phyloP scores from a whole-genome alignment of 2,888 invertebrate genomes.

The Corythucha ciliata region DNA sequence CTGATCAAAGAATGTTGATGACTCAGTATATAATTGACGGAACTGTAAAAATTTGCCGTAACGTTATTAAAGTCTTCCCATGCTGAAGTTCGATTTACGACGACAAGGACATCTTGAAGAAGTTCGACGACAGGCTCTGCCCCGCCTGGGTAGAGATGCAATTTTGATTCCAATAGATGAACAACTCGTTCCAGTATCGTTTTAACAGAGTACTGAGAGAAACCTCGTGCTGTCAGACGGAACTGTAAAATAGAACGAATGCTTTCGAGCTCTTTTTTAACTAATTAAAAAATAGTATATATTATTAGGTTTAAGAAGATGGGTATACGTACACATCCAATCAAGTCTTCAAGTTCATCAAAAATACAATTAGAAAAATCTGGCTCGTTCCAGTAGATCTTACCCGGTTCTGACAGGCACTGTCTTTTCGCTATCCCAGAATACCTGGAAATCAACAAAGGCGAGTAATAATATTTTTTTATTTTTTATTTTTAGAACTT shows the following conservation, averaged over 20 bases:
- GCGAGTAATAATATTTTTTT: too few species aligned
- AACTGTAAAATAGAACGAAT: slow-evolving; percentile 42
- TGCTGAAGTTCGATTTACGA: slow-evolving; percentile 44
- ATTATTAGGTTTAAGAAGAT: not conserved
- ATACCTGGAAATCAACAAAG: slow-evolving; percentile 31
- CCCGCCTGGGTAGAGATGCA: slow-evolving; percentile 52
- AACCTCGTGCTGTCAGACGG: slow-evolving; percentile 51
- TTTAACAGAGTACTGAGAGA: slow-evolving; percentile 51
- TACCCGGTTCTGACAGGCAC: slow-evolving; percentile 52
- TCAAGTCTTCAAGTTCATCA: slow-evolving; percentile 43
- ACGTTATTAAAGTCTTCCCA: slow-evolving; percentile 46
- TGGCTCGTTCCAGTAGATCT: slow-evolving; percentile 63
- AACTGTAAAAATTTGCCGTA: slow-evolving; percentile 49
- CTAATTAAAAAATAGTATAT: not conserved
- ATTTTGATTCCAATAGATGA: slow-evolving; percentile 48
- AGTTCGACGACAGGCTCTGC: slow-evolving; percentile 54
- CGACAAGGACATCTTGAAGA: slow-evolving; percentile 50
- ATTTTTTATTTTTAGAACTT: too few species aligned
- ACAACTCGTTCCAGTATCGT: slow-evolving; percentile 49
- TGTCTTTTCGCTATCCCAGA: slow-evolving; percentile 45
- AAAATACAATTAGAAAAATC: slow-evolving; percentile 67
- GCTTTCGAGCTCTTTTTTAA: not conserved
- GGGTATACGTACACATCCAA: slow-evolving; percentile 48
- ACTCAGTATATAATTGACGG: slow-evolving; percentile 56
- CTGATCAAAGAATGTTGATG: slow-evolving; percentile 59